A percentile compares a stretch with the other conserved stretches of the same genome.
Conservation (phyloP, 2,113 vertebrate species). For the Spea multiplicata region DNA sequence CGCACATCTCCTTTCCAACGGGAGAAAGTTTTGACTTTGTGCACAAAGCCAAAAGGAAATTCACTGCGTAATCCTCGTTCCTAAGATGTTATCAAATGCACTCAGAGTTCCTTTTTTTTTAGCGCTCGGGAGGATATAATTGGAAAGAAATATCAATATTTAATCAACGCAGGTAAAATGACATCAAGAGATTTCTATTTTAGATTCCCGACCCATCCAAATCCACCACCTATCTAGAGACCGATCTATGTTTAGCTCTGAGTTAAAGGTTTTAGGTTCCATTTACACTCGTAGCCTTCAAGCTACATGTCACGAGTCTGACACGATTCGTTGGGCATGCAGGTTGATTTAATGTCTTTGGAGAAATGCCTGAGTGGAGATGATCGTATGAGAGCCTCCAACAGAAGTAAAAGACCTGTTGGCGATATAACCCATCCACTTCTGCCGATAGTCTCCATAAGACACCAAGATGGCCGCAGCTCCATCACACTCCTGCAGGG, state of each 20-base stretch:
- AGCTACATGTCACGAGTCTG: not conserved
- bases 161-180: slow-evolving; percentile 19
- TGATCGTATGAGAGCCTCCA: not conserved
- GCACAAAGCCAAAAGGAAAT: slow-evolving; percentile 10
- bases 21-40: not conserved
- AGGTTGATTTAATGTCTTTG: not conserved
- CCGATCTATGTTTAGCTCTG: slow-evolving; percentile 1
- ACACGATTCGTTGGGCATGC: not conserved
- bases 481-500: no score
- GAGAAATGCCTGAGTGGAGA: not conserved
- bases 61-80: not conserved
- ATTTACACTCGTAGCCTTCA: not conserved
- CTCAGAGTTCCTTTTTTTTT: slow-evolving; percentile 6
- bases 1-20: not conserved
- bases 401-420: not conserved
- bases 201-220: slow-evolving; percentile 11
- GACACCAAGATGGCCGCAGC: no score
- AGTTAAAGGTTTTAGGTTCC: not conserved
- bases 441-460: not conserved
- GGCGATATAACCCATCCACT: not conserved
- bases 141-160: slow-evolving; percentile 34
- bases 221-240: slow-evolving; percentile 10
- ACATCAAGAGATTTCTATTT: slow-evolving; percentile 22
- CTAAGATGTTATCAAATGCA: not conserved
- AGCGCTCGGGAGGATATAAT: slow-evolving; percentile 9